These are phyloP conservation scores for Prionchulus punctatus DNA, from an alignment of 2,888 invertebrate species.

Conservation along the genomic window DNA sequence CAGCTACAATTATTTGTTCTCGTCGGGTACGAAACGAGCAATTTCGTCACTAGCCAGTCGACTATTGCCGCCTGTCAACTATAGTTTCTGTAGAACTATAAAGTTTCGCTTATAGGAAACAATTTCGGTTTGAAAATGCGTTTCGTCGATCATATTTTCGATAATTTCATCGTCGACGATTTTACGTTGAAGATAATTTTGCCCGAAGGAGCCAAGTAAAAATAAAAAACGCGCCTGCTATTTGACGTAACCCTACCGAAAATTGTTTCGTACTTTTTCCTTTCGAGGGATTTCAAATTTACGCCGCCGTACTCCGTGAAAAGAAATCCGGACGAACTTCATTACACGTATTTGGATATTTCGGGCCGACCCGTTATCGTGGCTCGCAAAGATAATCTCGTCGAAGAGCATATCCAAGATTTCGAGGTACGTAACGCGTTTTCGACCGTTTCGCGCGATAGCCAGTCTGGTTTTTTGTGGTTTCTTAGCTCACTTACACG, in stretches of 20 bases:
- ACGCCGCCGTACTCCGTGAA: constrained; percentile 63
- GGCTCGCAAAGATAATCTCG: constrained; percentile 59
- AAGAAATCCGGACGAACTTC: constrained; percentile 54
- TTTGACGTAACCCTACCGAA: too few relatives aligned
- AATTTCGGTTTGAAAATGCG: constrained; percentile 75
- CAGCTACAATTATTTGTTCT: constrained; percentile 81
- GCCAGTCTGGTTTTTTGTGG: constrained; percentile 1
- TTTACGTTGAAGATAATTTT: constrained; percentile 69
- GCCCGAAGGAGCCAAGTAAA: constrained; percentile 63
- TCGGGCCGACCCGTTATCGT: constrained; percentile 78
- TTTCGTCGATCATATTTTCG: constrained; percentile 85
- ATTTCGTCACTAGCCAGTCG: too few relatives aligned
- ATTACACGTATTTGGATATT: constrained; percentile 85
- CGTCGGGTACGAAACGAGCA: constrained; percentile 44
- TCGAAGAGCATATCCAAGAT: constrained; percentile 88
- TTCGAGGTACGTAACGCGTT: constrained; percentile 46
- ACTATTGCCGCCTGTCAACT: too few relatives aligned
- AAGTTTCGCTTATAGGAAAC: constrained; percentile 38
- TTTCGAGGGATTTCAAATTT: constrained; percentile 47
- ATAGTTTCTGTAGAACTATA: too few relatives aligned
- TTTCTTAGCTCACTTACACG: constrained; percentile 53
- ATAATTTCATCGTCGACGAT: constrained; percentile 87
- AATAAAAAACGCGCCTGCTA: constrained; percentile 3
- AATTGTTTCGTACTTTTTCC: too few relatives aligned
- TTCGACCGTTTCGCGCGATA: background rate